Percentiles rank a stretch among this genome's conserved stretches.
Evolutionary conservation across 1,140 invertebrate species (phyloP).

Genomic region (Pseudomyrmex gracilis): DNA sequence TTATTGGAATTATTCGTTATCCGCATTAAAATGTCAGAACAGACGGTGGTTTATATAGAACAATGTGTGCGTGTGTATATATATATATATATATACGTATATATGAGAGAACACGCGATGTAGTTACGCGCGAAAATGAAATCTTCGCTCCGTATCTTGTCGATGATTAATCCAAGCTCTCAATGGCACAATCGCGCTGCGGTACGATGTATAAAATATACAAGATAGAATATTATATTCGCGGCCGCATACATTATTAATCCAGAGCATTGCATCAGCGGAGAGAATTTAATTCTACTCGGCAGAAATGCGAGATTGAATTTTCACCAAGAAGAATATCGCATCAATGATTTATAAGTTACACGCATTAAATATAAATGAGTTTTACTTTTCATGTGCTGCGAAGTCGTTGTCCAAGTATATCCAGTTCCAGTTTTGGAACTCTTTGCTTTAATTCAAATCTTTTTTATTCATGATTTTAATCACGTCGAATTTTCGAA

Average conservation of each 20-base stretch:
- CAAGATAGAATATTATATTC: neutral
- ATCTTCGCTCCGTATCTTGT: neutral
- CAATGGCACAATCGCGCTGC: neutral
- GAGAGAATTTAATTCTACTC: conserved; percentile 1
- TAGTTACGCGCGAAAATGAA: neutral
- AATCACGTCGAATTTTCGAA: neutral
- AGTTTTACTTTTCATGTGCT: neutral
- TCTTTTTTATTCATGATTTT: neutral
- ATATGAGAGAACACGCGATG: neutral
- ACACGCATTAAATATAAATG: neutral
- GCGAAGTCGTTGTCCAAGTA: neutral
- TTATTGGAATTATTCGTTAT: neutral
- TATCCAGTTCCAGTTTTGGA: neutral
- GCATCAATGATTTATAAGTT: neutral
- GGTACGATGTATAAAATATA: conserved; percentile 1
- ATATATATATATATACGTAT: neutral
- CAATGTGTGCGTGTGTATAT: too few species aligned
- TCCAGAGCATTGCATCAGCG: neutral
- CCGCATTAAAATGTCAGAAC: neutral
- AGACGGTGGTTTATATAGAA: too few species aligned
- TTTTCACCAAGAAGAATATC: neutral
- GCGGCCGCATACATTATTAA: conserved; percentile 15
- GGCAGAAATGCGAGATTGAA: neutral
- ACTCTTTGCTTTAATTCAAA: neutral
- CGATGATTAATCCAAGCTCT: conserved; percentile 15